Percentiles rank a stretch among this genome's conserved stretches.
These are phyloP conservation scores for Euwallacea fornicatus DNA, from an alignment of 1,140 invertebrate species.

Conservation along the genomic window DNA sequence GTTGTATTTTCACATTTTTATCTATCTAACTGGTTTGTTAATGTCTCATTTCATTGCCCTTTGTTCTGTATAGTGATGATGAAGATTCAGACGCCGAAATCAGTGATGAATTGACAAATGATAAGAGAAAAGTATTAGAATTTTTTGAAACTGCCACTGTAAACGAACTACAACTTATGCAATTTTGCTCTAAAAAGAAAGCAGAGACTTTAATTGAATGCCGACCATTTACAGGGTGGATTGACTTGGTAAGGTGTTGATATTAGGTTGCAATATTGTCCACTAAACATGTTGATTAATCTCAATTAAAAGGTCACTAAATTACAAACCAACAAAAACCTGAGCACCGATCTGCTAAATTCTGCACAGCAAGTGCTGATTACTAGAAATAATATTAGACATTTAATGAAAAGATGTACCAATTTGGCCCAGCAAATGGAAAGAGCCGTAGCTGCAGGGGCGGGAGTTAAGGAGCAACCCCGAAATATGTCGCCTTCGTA, in stretches of 20 bases:
- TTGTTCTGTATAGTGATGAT: constrained; percentile 54
- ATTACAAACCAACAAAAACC: constrained; percentile 66
- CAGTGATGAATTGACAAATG: constrained; percentile 65
- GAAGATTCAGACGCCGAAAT: constrained; percentile 75
- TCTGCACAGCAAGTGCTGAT: constrained; percentile 69
- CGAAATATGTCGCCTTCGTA: constrained; percentile 59
- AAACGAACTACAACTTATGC: constrained; percentile 67
- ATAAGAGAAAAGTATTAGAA: constrained; percentile 74
- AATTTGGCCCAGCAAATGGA: constrained; percentile 71
- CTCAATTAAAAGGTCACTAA: constrained; percentile 60
- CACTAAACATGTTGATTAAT: not conserved
- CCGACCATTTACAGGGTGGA: constrained; percentile 73
- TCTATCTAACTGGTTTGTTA: too few relatives aligned
- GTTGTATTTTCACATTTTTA: too few relatives aligned
- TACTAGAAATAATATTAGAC: constrained; percentile 68
- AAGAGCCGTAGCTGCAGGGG: constrained; percentile 69
- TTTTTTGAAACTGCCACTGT: constrained; percentile 71
- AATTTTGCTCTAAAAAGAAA: constrained; percentile 73
- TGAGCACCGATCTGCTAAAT: constrained; percentile 73
- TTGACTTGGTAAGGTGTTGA: constrained; percentile 62
- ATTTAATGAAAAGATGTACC: constrained; percentile 76
- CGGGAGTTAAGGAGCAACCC: constrained; percentile 70
- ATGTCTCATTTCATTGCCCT: not conserved
- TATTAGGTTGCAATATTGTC: not conserved
- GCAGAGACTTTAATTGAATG: constrained; percentile 66